Conservation (phyloP, 1,140 invertebrate species). For the Megalopta genalis region DNA sequence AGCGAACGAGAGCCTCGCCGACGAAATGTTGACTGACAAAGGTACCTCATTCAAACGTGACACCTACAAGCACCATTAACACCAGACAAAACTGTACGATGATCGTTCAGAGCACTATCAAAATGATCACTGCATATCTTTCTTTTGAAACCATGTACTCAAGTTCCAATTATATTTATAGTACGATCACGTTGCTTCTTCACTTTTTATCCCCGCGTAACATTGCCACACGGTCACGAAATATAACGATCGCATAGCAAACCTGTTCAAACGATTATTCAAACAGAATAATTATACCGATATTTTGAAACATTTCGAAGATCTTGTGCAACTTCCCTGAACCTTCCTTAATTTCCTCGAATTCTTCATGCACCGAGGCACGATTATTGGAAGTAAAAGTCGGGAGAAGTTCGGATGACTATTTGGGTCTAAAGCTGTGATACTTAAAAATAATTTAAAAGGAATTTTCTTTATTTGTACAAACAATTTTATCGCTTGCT, state of each 20-base stretch:
- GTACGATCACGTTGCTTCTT: conserved; percentile 24
- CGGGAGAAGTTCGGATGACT: neutral
- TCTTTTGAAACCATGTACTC: neutral
- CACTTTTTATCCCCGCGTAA: neutral
- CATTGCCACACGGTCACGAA: conserved; percentile 1
- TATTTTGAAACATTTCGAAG: neutral
- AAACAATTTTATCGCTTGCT: too few species aligned
- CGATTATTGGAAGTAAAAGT: neutral
- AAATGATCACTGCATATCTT: neutral
- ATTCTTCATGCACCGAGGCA: neutral
- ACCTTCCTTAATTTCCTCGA: neutral
- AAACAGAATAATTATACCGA: neutral
- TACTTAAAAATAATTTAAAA: too few species aligned
- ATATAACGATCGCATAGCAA: neutral
- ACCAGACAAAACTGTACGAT: conserved; percentile 12
- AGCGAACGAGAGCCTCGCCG: conserved; percentile 83
- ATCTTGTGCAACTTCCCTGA: too few species aligned
- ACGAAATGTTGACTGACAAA: conserved; percentile 88
- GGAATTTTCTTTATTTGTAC: too few species aligned
- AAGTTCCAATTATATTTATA: neutral
- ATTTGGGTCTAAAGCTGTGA: neutral
- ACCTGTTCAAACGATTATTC: neutral
- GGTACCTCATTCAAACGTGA: conserved; percentile 78
- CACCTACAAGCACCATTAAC: conserved; percentile 34
- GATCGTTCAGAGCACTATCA: conserved; percentile 13